phyloP scores from a whole-genome alignment of 2,797 vertebrate genomes.

The Myotis vivesi region DNA sequence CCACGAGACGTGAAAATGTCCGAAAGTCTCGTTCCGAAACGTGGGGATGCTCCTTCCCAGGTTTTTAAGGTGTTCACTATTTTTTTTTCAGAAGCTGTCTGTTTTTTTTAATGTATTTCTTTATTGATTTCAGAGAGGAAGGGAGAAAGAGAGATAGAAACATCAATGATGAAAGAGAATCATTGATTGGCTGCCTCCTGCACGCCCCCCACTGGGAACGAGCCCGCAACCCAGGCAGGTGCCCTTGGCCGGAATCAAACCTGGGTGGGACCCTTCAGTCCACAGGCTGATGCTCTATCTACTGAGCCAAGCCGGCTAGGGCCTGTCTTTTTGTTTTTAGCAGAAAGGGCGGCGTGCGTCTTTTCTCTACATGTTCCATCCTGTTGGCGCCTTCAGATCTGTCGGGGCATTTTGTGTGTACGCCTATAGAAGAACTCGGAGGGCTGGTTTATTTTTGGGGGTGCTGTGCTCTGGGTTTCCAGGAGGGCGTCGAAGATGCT shows the following conservation, averaged over 20 bases:
- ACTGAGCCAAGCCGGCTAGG: too few species aligned
- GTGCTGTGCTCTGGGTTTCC: background rate
- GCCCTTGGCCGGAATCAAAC: too few species aligned
- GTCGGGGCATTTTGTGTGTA: background rate
- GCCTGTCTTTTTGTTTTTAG: constrained; percentile 18
- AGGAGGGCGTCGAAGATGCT: background rate
- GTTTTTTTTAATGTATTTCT: constrained; percentile 29
- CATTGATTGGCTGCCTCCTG: too few species aligned
- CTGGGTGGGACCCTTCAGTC: too few species aligned
- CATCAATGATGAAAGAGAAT: too few species aligned
- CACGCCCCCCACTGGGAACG: too few species aligned
- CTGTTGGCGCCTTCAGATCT: background rate
- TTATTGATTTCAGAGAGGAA: too few species aligned
- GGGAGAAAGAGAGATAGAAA: too few species aligned
- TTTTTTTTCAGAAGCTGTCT: background rate
- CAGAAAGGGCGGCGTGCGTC: background rate
- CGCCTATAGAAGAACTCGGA: background rate
- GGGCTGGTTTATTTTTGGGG: background rate
- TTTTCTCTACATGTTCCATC: background rate
- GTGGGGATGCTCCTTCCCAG: background rate
- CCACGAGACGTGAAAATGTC: background rate
- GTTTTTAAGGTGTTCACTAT: constrained; percentile 34
- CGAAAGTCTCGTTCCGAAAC: background rate
- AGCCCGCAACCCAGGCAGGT: too few species aligned
- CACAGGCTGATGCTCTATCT: too few species aligned